Evolutionary conservation across 2,888 invertebrate species (phyloP), one percentile per base, ranked within the genome.

Genomic region (Drosophila aldrichi): DNA sequence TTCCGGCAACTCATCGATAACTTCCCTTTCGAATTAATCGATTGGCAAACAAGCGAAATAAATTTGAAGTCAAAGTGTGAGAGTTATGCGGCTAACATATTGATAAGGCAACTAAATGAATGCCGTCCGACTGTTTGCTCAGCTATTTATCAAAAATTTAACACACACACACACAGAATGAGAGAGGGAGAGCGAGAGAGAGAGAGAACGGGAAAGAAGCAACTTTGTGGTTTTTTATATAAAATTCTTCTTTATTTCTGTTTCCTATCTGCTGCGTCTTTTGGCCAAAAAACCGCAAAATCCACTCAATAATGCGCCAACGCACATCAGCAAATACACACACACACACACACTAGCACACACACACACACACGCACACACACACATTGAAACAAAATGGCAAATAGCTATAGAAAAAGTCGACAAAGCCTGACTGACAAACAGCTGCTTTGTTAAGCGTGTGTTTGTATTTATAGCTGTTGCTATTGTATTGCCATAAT

Each of bases 241-340:
- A 32, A 2, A 29, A 41, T 22, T 10, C 56, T 60, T 63, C 48
- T 67, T 63, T 43, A 41, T 65, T 48, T 65, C 43, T 60, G 59
- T 75, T 64, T 62, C 49, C 59, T 59, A 56, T 59, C 22, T 48
- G 54, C 41, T 70, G 71, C 68, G 70, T 63, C 84, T 81, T 83
- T 75, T 74, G 56, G 51, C 79, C 73, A 72, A 87, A 49, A 84
- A 84, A 87, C 83, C 83, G 79, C 87, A 83, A 87, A 83, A 87
- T 79, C 84, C 82, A 81, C 77, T 81, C 82, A 79, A 79, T 84
- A 81, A 84, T 86, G 79, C 84, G 84, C 77, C 84, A 79, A 70
- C 68, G 67, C 70, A 83, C 74, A 79, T 46, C 58, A 48, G 51
- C 49, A 65, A 59, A 63, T 58, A 58, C 29, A 48, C 41, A 51